These are phyloP conservation scores for Cephalotes varians DNA, from an alignment of 2,888 invertebrate genomes.

Conservation along the genomic window DNA sequence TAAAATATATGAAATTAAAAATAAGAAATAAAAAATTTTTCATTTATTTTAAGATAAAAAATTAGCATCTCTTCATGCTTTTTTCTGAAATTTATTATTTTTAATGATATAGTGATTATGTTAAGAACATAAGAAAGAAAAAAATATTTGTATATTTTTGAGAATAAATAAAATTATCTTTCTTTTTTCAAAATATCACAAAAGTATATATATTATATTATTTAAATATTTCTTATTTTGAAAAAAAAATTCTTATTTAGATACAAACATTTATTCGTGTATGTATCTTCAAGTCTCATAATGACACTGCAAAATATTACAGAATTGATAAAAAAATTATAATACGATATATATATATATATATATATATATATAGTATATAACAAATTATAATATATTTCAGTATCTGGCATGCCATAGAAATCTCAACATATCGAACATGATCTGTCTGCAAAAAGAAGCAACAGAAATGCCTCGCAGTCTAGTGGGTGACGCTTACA, in stretches of 20 bases:
- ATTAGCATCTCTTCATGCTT: not conserved
- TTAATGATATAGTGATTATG: not conserved
- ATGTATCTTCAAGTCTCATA: not conserved
- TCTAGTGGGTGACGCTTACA: conserved; percentile 11
- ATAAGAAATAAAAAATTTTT: not conserved
- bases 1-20: not conserved
- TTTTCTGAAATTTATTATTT: too few species aligned
- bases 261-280: not conserved
- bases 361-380: not conserved
- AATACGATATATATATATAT: too few species aligned
- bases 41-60: not conserved
- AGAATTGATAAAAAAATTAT: not conserved
- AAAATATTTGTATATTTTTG: not conserved
- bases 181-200: too few species aligned
- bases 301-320: not conserved
- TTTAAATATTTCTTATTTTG: not conserved
- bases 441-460: conserved; percentile 31
- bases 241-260: not conserved
- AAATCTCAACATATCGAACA: conserved; percentile 12
- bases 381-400: conserved; percentile 19
- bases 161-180: not conserved
- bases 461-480: conserved; percentile 24
- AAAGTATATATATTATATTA: too few species aligned
- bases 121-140: not conserved
- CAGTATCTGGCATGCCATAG: not conserved